Base-by-base conservation (phyloP, 92 coral and sea anemone genomes). In the Actinernus sp. region DNA sequence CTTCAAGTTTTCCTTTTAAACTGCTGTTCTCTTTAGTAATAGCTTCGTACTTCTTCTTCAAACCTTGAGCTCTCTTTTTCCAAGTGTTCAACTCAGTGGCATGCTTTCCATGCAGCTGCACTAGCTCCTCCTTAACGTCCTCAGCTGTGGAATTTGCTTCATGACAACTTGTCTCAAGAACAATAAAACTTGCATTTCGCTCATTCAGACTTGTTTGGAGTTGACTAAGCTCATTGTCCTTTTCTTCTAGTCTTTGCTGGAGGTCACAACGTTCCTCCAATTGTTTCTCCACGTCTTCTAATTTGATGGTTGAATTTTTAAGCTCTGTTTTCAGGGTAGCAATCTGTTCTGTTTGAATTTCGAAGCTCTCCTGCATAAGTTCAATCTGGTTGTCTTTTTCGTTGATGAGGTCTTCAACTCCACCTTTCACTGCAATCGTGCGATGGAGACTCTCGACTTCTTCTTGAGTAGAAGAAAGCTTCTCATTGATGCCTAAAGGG, bases 61-160 rank as follows among this genome's bases (percentile, higher is more conserved):
- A 55, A 4, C 70, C 63, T 33, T 86, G 82, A 2, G 92, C 88
- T 31, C 83, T 82, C 48, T 86, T 90, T 73, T 75, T 87, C 81
- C 81, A 71, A 13, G 71, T 72, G 17, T 73, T 79, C 34, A 85
- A 61, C 57, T 79, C 87, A 21, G 86, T 55, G 20, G 34, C 64
- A 57, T 65, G 68, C 58, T 78, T 89, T 34, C 29, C 57, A 3
- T 85, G 87, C 33, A 66, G 57, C 7, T 88, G 82, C 3, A 58
- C 79, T 63, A 93, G 62, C 60, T 85, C 88, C 29, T 54, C 58
- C 34, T 71, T 74, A 2, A 74, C 29, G 12, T 65, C 71, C 18
- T 72, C 91, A 17, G 88, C 85, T 31, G 80, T 87, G 4, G 69
- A 48, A 29, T 62, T 89, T 0, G 87, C 67, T 29, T 89, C 96